Evolutionary conservation across 2,113 vertebrate genomes (phyloP).

Genomic region (Saccopteryx leptura): DNA sequence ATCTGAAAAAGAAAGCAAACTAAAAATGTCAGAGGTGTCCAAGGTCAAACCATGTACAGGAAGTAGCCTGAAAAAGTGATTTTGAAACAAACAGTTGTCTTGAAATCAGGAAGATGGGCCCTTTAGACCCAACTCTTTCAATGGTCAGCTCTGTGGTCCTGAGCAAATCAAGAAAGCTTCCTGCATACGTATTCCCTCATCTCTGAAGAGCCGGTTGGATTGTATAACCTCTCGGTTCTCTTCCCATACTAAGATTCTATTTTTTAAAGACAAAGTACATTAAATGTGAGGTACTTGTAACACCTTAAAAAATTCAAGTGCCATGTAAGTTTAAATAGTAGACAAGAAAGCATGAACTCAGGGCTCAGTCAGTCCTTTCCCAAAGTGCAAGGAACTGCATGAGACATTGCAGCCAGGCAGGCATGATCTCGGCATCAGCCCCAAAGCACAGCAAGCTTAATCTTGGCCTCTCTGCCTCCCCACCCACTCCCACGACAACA

Average conservation of each 20-base stretch:
- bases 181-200: not conserved
- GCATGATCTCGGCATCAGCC: conserved; percentile 25
- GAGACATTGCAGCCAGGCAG: not conserved
- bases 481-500: conserved; percentile 69
- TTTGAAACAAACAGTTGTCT: not conserved
- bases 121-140: not conserved
- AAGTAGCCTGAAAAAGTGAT: not conserved
- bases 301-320: not conserved
- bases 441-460: not conserved
- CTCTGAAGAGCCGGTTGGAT: not conserved
- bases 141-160: not conserved
- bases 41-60: not conserved
- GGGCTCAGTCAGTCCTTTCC: not conserved
- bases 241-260: not conserved
- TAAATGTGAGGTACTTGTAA: not conserved
- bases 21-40: not conserved
- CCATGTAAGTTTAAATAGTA: conserved; percentile 7
- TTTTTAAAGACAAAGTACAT: conserved; percentile 57
- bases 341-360: not conserved
- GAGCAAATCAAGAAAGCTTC: not conserved
- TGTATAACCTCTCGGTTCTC: conserved; percentile 22
- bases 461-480: conserved; percentile 60
- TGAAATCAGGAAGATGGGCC: not conserved
- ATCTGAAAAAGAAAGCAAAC: not conserved
- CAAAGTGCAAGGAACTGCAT: not conserved